phyloP scores from a whole-genome alignment of 2,797 vertebrate genomes.

The Natrix natrix region DNA sequence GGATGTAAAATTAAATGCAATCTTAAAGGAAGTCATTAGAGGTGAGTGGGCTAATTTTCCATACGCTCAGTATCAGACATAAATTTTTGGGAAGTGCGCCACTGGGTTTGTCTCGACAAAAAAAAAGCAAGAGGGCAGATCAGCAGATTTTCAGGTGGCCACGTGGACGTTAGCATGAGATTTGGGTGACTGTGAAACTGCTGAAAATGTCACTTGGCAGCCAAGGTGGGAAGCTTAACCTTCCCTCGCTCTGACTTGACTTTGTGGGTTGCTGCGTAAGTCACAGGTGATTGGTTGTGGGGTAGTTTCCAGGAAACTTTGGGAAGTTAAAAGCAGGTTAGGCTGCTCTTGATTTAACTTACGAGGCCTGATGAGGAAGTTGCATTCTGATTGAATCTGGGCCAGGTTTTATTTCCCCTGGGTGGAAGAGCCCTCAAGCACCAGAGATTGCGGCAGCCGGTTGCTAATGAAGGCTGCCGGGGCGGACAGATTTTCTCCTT shows the following conservation, averaged over 20 bases:
- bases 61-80: neutral
- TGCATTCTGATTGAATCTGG: neutral
- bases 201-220: too few species aligned
- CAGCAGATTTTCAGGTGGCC: neutral
- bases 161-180: neutral
- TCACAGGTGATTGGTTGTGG: neutral
- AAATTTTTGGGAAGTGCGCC: neutral
- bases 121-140: neutral
- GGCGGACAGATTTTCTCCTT: slow-evolving; percentile 22
- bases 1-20: neutral
- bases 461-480: slow-evolving; percentile 18
- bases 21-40: neutral
- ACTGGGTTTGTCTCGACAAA: neutral
- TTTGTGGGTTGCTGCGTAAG: neutral
- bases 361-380: neutral
- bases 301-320: neutral
- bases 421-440: neutral
- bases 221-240: neutral
- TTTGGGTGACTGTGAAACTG: neutral
- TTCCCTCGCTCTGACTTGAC: neutral
- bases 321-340: neutral
- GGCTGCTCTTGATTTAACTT: neutral
- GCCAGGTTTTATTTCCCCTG: slow-evolving; percentile 15
- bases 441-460: slow-evolving; percentile 8
- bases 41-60: neutral